phyloP scores from a whole-genome alignment of 1,140 invertebrate genomes.

The Leptinotarsa undecemlineata region DNA sequence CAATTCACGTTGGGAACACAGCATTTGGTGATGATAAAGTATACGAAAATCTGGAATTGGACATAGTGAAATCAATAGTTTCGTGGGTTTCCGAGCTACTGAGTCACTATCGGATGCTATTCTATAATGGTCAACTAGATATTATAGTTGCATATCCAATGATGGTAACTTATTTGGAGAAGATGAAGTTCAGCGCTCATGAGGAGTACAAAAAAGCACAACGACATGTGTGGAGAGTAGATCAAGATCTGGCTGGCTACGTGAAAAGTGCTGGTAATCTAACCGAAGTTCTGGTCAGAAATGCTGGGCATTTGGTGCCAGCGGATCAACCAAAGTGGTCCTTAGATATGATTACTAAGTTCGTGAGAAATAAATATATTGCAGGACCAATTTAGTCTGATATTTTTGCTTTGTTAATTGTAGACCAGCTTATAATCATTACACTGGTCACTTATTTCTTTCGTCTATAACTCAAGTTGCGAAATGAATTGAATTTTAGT shows the following conservation, averaged over 20 bases:
- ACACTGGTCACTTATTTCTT: too few relatives aligned
- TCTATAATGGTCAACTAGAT: constrained; percentile 84
- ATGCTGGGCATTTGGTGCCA: constrained; percentile 82
- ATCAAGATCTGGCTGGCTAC: constrained; percentile 72
- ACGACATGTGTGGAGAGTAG: constrained; percentile 67
- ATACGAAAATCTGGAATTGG: constrained; percentile 69
- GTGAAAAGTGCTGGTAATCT: constrained; percentile 70
- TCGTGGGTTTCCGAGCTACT: constrained; percentile 72
- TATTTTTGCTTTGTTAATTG: too few relatives aligned
- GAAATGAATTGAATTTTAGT: too few relatives aligned
- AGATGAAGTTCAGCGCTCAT: constrained; percentile 66
- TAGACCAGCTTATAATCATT: too few relatives aligned
- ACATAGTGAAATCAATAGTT: constrained; percentile 82
- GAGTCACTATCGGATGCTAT: constrained; percentile 67
- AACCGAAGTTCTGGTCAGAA: constrained; percentile 74
- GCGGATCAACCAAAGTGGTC: constrained; percentile 76
- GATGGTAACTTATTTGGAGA: constrained; percentile 70
- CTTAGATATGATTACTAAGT: constrained; percentile 73
- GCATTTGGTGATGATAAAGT: constrained; percentile 60
- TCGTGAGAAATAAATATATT: constrained; percentile 61
- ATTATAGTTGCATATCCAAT: constrained; percentile 81
- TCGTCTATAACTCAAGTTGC: too few relatives aligned
- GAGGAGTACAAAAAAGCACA: constrained; percentile 64
- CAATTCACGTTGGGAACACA: constrained; percentile 58
- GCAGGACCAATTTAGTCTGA: neutral